A percentile compares a stretch with the other conserved stretches of the same genome.
Conservation (phyloP, 2,888 invertebrate species). For the Nomada lathburiana region DNA sequence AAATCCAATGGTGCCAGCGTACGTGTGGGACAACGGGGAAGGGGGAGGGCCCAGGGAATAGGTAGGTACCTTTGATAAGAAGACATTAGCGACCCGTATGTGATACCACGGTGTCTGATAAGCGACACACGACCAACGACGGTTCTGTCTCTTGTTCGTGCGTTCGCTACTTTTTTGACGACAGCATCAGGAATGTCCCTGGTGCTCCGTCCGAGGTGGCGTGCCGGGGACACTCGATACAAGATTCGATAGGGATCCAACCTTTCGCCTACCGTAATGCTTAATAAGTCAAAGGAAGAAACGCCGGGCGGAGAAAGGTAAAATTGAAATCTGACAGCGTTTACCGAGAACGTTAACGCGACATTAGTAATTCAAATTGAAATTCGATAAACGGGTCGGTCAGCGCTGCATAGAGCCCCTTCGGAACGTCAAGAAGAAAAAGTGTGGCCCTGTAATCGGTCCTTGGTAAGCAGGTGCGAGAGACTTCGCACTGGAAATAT, state of each 20-base stretch:
- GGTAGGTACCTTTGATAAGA: constrained; percentile 80
- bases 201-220: background rate
- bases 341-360: constrained; percentile 3
- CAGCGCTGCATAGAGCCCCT: constrained; percentile 2
- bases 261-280: background rate
- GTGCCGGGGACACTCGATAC: background rate
- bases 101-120: constrained; percentile 78
- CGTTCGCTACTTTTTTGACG: constrained; percentile 68
- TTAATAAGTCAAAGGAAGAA: background rate
- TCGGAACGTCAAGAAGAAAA: constrained; percentile 58
- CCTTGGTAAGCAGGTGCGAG: constrained; percentile 63
- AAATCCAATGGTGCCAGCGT: constrained; percentile 74
- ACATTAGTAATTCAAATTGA: constrained; percentile 37
- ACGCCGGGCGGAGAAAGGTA: background rate
- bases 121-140: constrained; percentile 74
- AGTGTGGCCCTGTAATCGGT: constrained; percentile 55
- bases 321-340: constrained; percentile 16
- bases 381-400: constrained; percentile 53
- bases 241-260: background rate
- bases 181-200: constrained; percentile 36
- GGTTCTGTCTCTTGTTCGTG: constrained; percentile 60
- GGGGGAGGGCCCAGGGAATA: constrained; percentile 68
- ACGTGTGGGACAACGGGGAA: constrained; percentile 66
- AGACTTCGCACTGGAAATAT: constrained; percentile 45
- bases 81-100: constrained; percentile 84